Evolutionary conservation across 2,113 vertebrate species (phyloP), one percentile per base, ranked within the genome.

Genomic region (Chroicocephalus ridibundus): DNA sequence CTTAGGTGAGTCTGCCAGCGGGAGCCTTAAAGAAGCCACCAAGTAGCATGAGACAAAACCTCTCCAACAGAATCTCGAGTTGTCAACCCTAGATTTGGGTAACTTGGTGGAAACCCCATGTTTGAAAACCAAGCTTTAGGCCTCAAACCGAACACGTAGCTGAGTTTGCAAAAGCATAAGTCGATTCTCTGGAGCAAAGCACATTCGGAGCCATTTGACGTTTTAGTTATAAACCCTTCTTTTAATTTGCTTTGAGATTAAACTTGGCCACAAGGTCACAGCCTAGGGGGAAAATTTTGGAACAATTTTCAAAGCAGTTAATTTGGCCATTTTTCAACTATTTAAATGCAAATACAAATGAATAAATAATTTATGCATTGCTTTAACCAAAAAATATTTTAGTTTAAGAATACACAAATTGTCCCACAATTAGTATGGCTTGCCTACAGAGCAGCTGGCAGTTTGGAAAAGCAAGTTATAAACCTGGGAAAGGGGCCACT

Each of bases 361-460:
- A 96, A 91, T 93, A 97, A 96, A 97, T 97, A 96, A 97, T 91
- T 92, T 96, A 86, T 92, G 88, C 71, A 6, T 94, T 83, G 85
- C 82, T 95, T 83, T 90, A 88, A 84, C 88, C 31, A 34, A 93
- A 96, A 96, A 96, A 86, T 96, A 88, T 96, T 95, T 94, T 78
- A 6, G 52, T 91, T 88, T 79, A 88, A 86, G 86, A 91, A 38
- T 79, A 87, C 52, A 92, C 47, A 79, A 38, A 25, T 82, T 87
- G 88, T 95, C 74, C 49, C 77, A 79, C 91, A 76, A 79, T 91
- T 84, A 72, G 91, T 5, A 29, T 4, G 54, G 57, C 76, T 42
- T 94, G 86, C 95, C 94, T 72, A 1, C 61, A 42, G 92, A 94
- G 86, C 94, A 94, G 93, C 96, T 96, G 96, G 91, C 61, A 40